Percentiles rank a stretch among this genome's conserved stretches.
Conservation (phyloP, 2,888 invertebrate genomes). For the Scaptomyza cyrtandrae region DNA sequence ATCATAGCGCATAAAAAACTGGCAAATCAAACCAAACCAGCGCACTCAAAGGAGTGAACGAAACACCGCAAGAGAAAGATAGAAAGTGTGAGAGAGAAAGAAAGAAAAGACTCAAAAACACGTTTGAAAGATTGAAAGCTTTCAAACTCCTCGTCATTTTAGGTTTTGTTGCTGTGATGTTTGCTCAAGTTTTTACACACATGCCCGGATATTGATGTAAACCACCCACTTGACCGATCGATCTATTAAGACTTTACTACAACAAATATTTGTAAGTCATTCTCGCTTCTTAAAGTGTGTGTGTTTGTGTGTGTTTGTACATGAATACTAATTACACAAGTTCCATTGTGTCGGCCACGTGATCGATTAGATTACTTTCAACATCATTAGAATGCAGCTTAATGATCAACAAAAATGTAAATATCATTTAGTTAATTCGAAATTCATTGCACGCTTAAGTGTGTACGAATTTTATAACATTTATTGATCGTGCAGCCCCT, state of each 20-base stretch:
- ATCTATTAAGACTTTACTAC: not conserved
- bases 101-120: conserved; percentile 56
- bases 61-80: conserved; percentile 9
- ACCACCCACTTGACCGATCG: conserved; percentile 24
- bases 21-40: conserved; percentile 52
- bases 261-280: not conserved
- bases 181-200: conserved; percentile 29
- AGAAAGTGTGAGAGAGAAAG: conserved; percentile 4
- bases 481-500: conserved; percentile 39
- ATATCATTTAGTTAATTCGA: conserved; percentile 27
- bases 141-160: conserved; percentile 38
- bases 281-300: not conserved
- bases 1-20: conserved; percentile 65
- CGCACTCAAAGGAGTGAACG: conserved; percentile 11
- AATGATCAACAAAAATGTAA: conserved; percentile 5
- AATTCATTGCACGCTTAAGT: conserved; percentile 40
- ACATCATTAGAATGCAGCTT: conserved; percentile 30
- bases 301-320: not conserved
- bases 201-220: conserved; percentile 71
- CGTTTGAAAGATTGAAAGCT: conserved; percentile 35
- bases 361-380: conserved; percentile 24
- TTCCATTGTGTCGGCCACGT: conserved; percentile 47
- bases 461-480: conserved; percentile 40
- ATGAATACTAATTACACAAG: conserved; percentile 16
- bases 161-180: conserved; percentile 35